Evolutionary conservation across 2,797 vertebrate genomes (phyloP), one percentile per base, ranked within the genome.

Genomic region (Telmatherina bonti): DNA sequence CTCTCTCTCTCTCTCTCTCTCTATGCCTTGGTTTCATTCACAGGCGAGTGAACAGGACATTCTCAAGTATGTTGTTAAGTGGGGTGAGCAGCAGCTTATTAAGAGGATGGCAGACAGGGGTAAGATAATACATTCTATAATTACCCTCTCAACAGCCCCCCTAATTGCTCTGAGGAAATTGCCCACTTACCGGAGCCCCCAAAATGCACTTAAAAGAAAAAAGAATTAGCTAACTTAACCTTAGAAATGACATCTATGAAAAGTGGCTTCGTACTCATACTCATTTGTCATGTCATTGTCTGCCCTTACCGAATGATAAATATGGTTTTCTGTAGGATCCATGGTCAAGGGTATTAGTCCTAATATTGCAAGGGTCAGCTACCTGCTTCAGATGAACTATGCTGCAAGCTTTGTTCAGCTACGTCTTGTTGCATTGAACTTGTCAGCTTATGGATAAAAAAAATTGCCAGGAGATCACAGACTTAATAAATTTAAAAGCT

Each of bases 41-140:
- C 90, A 99, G 98, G 97, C 98, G 89, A 98, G 97, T 85, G 98
- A 99, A 89, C 98, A 99, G 94, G 98, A 99, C 94, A 95, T 99
- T 90, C 96, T 99, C 81, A 99, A 99, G 90, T 98, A 99, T 84
- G 95, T 99, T 88, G 95, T 99, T 90, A 99, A 99, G 91, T 99
- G 98, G 98, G 98, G 98, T 78, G 98, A 99, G 78, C 96, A 98
- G 90, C 98, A 99, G 85, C 91, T 99, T 89, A 99, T 99, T 94
- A 99, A 97, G 93, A 97, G 97, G 93, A 99, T 99, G 96, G 97
- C 97, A 88, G 98, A 99, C 93, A 92, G 98, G 95, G 98, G 98
- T 99, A 95, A 96, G 92, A 92, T 91, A 88, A 92, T 89, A 90
- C 88, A 84, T 77, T 86, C 87, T 85, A 74, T 91, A 91, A 93